phyloP scores from a whole-genome alignment of 1,140 invertebrate genomes.

The Propsilocerus akamusi region DNA sequence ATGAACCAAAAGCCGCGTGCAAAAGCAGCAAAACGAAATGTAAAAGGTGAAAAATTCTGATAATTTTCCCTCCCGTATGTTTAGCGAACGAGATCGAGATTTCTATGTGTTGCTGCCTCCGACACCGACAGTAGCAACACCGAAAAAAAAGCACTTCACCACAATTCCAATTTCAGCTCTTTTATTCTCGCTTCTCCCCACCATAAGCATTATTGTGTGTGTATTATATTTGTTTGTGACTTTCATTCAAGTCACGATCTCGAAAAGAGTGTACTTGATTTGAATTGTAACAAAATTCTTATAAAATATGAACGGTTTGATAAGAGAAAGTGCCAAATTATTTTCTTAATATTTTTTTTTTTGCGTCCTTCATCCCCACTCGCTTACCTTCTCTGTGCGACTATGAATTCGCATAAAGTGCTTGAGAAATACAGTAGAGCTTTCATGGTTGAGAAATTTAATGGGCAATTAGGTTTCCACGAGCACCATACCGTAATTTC shows the following conservation, averaged over 20 bases:
- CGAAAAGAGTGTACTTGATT: conserved; percentile 1
- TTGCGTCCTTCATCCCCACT: not conserved
- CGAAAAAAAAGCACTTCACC: no score
- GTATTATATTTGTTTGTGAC: no score
- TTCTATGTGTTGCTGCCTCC: no score
- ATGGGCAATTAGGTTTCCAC: not conserved
- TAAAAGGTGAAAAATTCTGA: no score
- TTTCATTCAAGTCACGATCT: conserved; percentile 1
- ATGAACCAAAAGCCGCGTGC: no score
- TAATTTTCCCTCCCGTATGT: no score
- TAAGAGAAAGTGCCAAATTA: not conserved
- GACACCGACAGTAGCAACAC: no score
- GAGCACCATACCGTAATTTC: not conserved
- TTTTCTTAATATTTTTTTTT: not conserved
- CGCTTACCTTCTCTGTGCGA: not conserved
- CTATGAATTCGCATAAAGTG: not conserved
- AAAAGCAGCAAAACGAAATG: no score
- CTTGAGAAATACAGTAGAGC: not conserved
- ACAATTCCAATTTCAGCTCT: no score
- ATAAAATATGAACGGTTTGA: not conserved
- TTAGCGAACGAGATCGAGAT: no score
- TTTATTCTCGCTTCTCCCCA: no score
- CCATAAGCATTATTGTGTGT: no score
- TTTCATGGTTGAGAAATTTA: conserved; percentile 3
- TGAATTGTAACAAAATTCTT: not conserved